Evolutionary conservation across 2,888 invertebrate species (phyloP).

Genomic region (Lasioglossum pauxillum): DNA sequence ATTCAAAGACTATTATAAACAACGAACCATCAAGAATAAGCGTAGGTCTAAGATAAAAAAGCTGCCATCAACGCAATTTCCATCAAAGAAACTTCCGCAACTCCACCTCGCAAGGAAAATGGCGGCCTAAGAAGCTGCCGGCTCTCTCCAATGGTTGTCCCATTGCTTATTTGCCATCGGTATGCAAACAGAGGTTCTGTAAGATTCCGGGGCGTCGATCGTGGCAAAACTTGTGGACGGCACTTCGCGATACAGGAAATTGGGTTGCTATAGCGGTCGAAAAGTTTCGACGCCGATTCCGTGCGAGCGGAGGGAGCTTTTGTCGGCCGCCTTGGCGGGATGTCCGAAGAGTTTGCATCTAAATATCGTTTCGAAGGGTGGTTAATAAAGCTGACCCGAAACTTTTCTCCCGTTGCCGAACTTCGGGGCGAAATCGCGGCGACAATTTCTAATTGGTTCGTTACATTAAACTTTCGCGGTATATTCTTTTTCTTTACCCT

Average conservation of each 20-base stretch:
- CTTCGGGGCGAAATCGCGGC: neutral
- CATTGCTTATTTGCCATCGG: neutral
- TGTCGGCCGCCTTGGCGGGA: neutral
- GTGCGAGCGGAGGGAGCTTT: slow-evolving; percentile 10
- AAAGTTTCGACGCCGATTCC: slow-evolving; percentile 41
- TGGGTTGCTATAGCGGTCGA: slow-evolving; percentile 32
- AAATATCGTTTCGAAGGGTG: slow-evolving; percentile 28
- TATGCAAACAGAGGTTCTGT: slow-evolving; percentile 4
- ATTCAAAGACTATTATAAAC: neutral
- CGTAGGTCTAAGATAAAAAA: neutral
- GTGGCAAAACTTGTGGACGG: slow-evolving; percentile 24
- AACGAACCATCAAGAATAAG: neutral
- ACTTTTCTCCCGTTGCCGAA: slow-evolving; percentile 6
- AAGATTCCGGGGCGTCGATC: slow-evolving; percentile 33
- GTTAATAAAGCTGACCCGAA: slow-evolving; percentile 31
- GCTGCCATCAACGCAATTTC: neutral
- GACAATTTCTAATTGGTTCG: slow-evolving; percentile 11
- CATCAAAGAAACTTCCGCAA: neutral
- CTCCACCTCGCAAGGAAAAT: neutral
- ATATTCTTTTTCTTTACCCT: neutral
- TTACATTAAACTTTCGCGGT: neutral
- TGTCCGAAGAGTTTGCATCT: slow-evolving; percentile 32
- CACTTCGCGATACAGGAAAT: slow-evolving; percentile 45
- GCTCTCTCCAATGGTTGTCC: neutral
- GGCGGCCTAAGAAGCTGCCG: neutral